Percentiles rank a stretch among this genome's conserved stretches.
These are phyloP conservation scores for Gallinago undulata DNA, from an alignment of 2,113 vertebrate species.

Conservation along the genomic window DNA sequence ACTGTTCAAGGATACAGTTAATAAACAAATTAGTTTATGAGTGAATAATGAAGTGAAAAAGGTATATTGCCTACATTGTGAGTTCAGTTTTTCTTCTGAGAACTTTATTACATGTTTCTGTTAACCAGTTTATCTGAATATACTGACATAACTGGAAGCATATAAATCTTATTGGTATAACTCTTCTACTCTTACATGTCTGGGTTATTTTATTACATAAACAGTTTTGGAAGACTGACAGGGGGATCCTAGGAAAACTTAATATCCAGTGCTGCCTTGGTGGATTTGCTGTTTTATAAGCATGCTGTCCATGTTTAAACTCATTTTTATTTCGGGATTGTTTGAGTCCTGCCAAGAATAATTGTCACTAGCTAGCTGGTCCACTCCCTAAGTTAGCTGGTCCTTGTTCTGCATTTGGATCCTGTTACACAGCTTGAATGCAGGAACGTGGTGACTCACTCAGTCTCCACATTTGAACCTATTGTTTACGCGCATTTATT, in stretches of 20 bases:
- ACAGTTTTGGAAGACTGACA: neutral
- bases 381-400: conserved; percentile 14
- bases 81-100: neutral
- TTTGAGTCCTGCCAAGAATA: conserved; percentile 9
- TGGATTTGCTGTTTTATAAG: neutral
- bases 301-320: neutral
- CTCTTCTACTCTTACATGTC: neutral
- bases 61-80: neutral
- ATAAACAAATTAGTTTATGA: neutral
- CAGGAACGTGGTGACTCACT: conserved; percentile 2
- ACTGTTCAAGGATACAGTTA: neutral
- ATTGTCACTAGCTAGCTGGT: neutral
- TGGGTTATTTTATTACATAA: neutral
- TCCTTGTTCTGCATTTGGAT: neutral
- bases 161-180: neutral
- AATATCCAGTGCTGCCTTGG: neutral
- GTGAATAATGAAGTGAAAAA: neutral
- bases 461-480: neutral
- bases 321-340: neutral
- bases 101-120: neutral
- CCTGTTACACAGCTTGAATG: neutral
- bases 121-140: too few species aligned
- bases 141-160: neutral
- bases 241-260: neutral
- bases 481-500: neutral